Evolutionary conservation across 1,140 invertebrate genomes (phyloP).

Genomic region (Drosophila bocki): DNA sequence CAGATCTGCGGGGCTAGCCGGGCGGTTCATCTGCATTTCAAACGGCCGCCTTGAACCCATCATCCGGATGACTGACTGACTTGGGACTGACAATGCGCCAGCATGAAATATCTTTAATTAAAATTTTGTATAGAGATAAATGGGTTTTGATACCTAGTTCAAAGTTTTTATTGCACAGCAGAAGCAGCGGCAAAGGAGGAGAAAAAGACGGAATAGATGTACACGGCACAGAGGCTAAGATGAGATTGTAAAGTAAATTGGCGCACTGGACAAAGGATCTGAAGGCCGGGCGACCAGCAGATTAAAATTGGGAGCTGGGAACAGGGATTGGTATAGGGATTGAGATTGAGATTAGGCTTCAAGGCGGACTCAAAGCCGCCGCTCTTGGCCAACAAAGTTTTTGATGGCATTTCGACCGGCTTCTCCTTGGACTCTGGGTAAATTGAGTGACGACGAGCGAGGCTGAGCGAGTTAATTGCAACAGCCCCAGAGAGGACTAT

Average conservation of each 20-base stretch:
- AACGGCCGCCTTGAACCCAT: constrained; percentile 60
- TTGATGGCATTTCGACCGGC: constrained; percentile 64
- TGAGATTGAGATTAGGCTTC: constrained; percentile 54
- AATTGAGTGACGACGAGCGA: constrained; percentile 42
- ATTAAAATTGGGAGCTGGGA: constrained; percentile 51
- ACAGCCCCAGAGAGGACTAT: constrained; percentile 11
- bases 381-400: constrained; percentile 68
- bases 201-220: constrained; percentile 4
- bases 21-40: constrained; percentile 65
- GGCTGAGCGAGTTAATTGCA: constrained; percentile 58
- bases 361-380: constrained; percentile 42
- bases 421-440: constrained; percentile 37
- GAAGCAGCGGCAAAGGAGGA: not conserved
- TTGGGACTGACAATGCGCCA: constrained; percentile 66
- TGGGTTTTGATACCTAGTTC: constrained; percentile 78
- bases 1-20: constrained; percentile 39
- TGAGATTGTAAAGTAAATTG: constrained; percentile 73
- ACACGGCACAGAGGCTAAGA: constrained; percentile 14
- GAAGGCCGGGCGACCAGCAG: constrained; percentile 63
- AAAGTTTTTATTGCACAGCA: constrained; percentile 76
- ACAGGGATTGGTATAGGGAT: constrained; percentile 9
- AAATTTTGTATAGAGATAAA: constrained; percentile 83
- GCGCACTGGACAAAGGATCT: constrained; percentile 64
- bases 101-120: constrained; percentile 83
- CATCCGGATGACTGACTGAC: constrained; percentile 20